Evolutionary conservation across 2,113 vertebrate genomes (phyloP), one percentile per base, ranked within the genome.

Genomic region (Protobothrops mucrosquamatus): DNA sequence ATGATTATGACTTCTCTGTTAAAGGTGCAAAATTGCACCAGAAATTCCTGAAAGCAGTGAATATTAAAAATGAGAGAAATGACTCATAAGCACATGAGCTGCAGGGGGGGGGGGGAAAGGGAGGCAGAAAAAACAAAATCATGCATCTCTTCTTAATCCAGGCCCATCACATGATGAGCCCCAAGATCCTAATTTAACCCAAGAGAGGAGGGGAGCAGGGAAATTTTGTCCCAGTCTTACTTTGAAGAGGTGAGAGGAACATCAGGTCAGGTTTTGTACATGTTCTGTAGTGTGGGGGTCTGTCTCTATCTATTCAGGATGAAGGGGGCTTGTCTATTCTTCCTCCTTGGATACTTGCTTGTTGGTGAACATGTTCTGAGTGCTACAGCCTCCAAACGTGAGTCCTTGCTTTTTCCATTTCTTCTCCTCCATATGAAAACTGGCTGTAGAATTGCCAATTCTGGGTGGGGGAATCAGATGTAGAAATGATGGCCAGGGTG

Each of bases 51-150:
- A 14, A 1, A 90, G 96, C 94, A 96, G 91, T 93, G 87, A 94
- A 95, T 56, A 96, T 93, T 95, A 95, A 95, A 96, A 97, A 95
- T 96, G 94, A 96, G 95, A 39, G 23, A 85, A 95, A 93, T 98
- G 98, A 98, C 96, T 98, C 98, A 98, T 94, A 97, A 97, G 97
- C 98, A 98, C 97, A 98, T 98, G 98, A 98, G 97, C 96, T 22
- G 59, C 14, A 1, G 1, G 7, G 56, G 51, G 1, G 7, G 56
- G 51, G n/a, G n/a, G 14, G 8, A 1, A 96, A 95, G 92, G 39
- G 91, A 96, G 95, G 96, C 96, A 94, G 94, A 93, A 96, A 97
- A 98, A 95, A 96, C 95, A 94, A 94, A 97, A 97, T 98, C 97
- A 98, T 97, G 97, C 97, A 97, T 89, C 89, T 95, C 97, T 97